Evolutionary conservation across 2,797 vertebrate genomes (phyloP).

Genomic region (Dendrocincla fuliginosa): DNA sequence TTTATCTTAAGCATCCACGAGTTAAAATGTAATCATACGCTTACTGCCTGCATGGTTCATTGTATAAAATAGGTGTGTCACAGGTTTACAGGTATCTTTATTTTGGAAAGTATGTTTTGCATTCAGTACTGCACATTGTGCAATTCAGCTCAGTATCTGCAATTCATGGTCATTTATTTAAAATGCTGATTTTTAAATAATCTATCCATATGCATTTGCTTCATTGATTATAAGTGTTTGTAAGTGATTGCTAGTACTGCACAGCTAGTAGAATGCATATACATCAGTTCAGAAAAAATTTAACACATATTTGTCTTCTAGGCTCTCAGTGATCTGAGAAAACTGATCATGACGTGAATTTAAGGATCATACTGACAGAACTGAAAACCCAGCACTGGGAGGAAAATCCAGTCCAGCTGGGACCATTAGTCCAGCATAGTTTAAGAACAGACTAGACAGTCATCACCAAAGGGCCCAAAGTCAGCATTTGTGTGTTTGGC

Average conservation of each 20-base stretch:
- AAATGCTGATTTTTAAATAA: not conserved
- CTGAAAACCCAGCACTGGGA: not conserved
- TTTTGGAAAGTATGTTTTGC: not conserved
- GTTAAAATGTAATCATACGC: not conserved
- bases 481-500: not conserved
- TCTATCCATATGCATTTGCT: not conserved
- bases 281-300: not conserved
- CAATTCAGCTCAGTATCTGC: not conserved
- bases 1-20: not conserved
- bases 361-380: not conserved
- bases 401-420: not conserved
- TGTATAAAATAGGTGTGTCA: not conserved
- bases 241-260: not conserved
- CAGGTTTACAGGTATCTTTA: not conserved
- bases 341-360: not conserved
- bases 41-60: accelerated
- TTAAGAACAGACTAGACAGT: not conserved
- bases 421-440: not conserved
- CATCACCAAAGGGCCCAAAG: not conserved
- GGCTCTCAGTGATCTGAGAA: not conserved
- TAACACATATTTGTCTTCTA: not conserved
- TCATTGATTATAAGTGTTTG: not conserved
- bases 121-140: not conserved
- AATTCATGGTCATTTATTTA: not conserved
- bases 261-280: not conserved